These are phyloP conservation scores for Pherbina coryleti DNA, from an alignment of 2,888 invertebrate species.

Conservation along the genomic window DNA sequence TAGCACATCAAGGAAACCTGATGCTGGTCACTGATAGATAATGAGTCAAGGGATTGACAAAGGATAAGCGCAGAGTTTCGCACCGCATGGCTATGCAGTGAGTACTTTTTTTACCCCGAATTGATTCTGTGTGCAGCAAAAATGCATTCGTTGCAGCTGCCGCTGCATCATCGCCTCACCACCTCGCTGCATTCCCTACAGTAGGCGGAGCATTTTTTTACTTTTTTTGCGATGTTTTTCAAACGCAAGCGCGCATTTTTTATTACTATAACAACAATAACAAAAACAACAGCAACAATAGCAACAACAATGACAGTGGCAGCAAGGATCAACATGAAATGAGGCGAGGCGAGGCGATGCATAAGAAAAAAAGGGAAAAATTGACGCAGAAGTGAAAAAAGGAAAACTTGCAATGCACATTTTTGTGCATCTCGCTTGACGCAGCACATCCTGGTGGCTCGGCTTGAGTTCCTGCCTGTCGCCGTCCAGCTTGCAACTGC, in stretches of 20 bases:
- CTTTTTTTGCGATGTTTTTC: slow-evolving; percentile 61
- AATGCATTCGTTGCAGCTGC: slow-evolving; percentile 10
- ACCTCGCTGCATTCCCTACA: slow-evolving; percentile 36
- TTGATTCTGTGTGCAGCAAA: slow-evolving; percentile 32
- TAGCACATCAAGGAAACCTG: background rate
- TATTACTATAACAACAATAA: slow-evolving; percentile 53
- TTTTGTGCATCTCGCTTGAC: slow-evolving; percentile 22
- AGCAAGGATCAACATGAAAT: background rate
- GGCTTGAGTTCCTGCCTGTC: background rate
- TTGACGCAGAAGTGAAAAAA: slow-evolving; percentile 15
- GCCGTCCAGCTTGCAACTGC: slow-evolving; percentile 30
- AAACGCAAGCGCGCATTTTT: slow-evolving; percentile 69
- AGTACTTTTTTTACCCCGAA: background rate
- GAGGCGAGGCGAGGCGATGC: background rate
- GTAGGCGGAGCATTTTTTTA: slow-evolving; percentile 67
- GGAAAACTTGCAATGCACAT: slow-evolving; percentile 34
- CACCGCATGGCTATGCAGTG: background rate
- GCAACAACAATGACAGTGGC: background rate
- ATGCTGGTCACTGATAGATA: slow-evolving; percentile 31
- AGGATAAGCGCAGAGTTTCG: background rate
- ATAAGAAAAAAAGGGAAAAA: slow-evolving; percentile 24
- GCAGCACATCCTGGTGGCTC: background rate
- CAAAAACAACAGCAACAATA: slow-evolving; percentile 41
- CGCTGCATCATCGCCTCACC: slow-evolving; percentile 1
- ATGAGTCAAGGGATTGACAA: slow-evolving; percentile 14